Base-by-base conservation (phyloP, 2,888 invertebrate species). In the Apomyelois bistriatella region DNA sequence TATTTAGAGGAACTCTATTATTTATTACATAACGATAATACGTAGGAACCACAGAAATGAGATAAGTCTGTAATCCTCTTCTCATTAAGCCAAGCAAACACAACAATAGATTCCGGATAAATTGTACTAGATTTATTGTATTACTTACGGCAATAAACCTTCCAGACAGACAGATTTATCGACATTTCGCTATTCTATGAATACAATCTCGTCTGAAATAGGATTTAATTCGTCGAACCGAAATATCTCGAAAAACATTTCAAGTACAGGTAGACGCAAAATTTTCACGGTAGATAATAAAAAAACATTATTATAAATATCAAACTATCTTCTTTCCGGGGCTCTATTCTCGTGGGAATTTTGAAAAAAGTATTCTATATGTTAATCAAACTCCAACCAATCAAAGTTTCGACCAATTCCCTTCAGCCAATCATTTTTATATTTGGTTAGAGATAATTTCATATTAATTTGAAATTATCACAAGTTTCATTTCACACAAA, bases 121-220 rank as follows among this genome's bases (percentile, higher is more conserved):
- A 30, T 13, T 10, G 30, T 28, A 46, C 13, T 30, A 30, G 43
- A 46, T 46, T 46, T 46, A 46, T 46, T 46, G 28, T 43, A 46
- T 32, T 32, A 32, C 30, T 32, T 16, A 46, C 15, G 32, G 46
- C 46, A 46, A 46, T 46, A 32, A 46, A 46, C 46, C 46, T 16
- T 16, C 13, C 15, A 32, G 46, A 46, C 46, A 46, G 32, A 46
- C 22, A 9, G 46, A 46, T 46, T 46, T 46, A 35, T 46, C 46
- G 46, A 46, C 46, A 15, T 46, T 16, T 46, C 46, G 32, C 35
- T 32, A 46, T 46, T 32, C 32, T 32, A 15, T 46, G 28, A n/a
- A 46, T 46, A 35, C 32, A 1, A 16, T 32, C 46, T 8, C 46
- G 16, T 28, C n/a, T 32, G 10, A 32, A 46, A 46, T 15, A 8